Evolutionary conservation across 2,113 vertebrate species (phyloP), one percentile per base, ranked within the genome.

Genomic region (Epinephelus cyanopodus): DNA sequence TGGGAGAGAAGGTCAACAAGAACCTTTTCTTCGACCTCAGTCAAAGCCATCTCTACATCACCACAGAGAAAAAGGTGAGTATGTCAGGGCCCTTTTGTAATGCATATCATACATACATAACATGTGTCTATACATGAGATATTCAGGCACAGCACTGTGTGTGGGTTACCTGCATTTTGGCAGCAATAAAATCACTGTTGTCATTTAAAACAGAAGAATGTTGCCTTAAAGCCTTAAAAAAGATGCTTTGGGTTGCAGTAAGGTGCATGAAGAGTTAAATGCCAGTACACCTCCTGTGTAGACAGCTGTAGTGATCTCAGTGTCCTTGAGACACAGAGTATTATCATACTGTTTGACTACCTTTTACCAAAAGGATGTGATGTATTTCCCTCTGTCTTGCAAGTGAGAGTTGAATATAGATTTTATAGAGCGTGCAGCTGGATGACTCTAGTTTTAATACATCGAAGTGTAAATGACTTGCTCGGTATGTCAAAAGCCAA

Each of bases 1-100:
- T 95, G 50, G 97, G 96, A 0, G 91, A 97, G 78, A 96, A 93
- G 0, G 93, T 99, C 81, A 97, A 97, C 92, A 97, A 94, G 81
- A 97, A 97, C 88, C 94, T 99, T 42, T 96, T 96, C 48, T 96
- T 99, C 77, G 96, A 98, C 61, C 79, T 82, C 70, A 91, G 89
- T 53, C 92, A 93, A 77, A 93, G 95, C 77, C 93, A 96, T 84
- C 83, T 99, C 1, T 99, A 99, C 0, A 94, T 98, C 82, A 97
- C 98, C 93, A 98, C 97, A 25, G 95, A 97, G 88, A 96, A 95
- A 87, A 98, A 97, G 97, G 98, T 98, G 15, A 19, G 84, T 79
- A 27, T 76, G 64, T 54, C 65, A 65, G 15, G 33, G 23, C n/a
- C 8, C 25, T 70, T 82, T 33, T 37, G 11, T 23, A 60, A 29